Evolutionary conservation across 92 coral and sea anemone genomes (phyloP).

Genomic region (Palythoa caribaeorum): DNA sequence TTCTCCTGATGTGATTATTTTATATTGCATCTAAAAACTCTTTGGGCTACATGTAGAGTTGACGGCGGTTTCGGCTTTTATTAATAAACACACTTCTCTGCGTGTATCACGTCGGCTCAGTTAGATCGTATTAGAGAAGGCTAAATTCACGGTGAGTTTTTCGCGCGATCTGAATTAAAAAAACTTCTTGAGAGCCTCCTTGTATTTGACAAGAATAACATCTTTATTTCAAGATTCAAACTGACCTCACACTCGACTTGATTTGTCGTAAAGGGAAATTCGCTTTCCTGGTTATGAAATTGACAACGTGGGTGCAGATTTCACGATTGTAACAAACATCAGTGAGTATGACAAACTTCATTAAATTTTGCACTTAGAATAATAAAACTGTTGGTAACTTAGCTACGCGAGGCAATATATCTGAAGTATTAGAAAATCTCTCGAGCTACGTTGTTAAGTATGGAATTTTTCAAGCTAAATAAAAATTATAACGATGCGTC

Average conservation of each 20-base stretch:
- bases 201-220: constrained; percentile 42
- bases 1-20: constrained; percentile 13
- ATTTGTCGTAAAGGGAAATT: constrained; percentile 31
- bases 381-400: neutral
- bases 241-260: constrained; percentile 27
- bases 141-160: neutral
- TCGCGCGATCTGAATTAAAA: constrained; percentile 24
- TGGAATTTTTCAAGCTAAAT: neutral
- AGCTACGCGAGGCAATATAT: neutral
- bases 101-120: constrained; percentile 14
- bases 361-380: neutral
- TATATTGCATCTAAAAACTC: constrained; percentile 8
- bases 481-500: neutral
- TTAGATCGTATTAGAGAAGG: neutral
- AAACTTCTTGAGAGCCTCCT: constrained; percentile 24
- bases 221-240: constrained; percentile 28
- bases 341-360: neutral
- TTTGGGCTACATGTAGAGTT: neutral
- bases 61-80: neutral
- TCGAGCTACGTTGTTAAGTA: neutral
- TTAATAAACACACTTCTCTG: constrained; percentile 21
- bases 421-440: neutral
- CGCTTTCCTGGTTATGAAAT: constrained; percentile 31
- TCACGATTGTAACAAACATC: constrained; percentile 21
- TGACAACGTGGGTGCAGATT: constrained; percentile 44